These are phyloP conservation scores for Brachypalpus laphriformis DNA, from an alignment of 2,888 invertebrate species.

Conservation along the genomic window DNA sequence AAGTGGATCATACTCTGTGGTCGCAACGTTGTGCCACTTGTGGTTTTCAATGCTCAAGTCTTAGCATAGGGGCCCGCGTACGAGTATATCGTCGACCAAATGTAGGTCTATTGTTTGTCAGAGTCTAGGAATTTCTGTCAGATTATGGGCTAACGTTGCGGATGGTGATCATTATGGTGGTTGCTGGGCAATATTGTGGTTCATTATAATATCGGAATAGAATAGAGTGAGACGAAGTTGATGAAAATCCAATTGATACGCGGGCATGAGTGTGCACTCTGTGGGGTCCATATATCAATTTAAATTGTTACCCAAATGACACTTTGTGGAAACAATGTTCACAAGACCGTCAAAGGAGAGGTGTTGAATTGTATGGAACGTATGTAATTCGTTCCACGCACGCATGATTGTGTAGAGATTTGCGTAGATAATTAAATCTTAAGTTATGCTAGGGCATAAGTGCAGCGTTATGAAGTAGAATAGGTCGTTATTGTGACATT, in stretches of 20 bases:
- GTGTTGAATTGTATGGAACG: slow-evolving; percentile 48
- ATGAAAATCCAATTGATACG: slow-evolving; percentile 71
- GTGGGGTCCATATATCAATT: slow-evolving; percentile 61
- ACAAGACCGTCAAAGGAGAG: slow-evolving; percentile 31
- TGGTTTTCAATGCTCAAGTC: slow-evolving; percentile 41
- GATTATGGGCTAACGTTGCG: slow-evolving; percentile 58
- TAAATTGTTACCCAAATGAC: slow-evolving; percentile 42
- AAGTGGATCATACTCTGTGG: not conserved
- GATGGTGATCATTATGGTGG: slow-evolving; percentile 47
- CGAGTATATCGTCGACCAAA: slow-evolving; percentile 27
- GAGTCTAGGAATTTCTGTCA: slow-evolving; percentile 66
- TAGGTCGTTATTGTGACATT: too few relatives aligned
- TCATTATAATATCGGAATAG: slow-evolving; percentile 44
- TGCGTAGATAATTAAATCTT: slow-evolving; percentile 32
- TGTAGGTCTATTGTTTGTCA: slow-evolving; percentile 63
- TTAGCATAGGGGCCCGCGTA: slow-evolving; percentile 48
- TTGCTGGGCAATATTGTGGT: slow-evolving; percentile 35
- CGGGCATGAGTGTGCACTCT: slow-evolving; percentile 50
- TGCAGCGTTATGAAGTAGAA: not conserved
- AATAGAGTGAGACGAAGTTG: slow-evolving; percentile 54
- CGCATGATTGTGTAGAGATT: slow-evolving; percentile 18
- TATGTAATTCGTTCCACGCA: slow-evolving; percentile 40
- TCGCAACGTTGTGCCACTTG: slow-evolving; percentile 53
- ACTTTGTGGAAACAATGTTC: slow-evolving; percentile 6
- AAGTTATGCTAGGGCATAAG: slow-evolving; percentile 4